Conservation (phyloP, 2,888 invertebrate genomes). For the Tolmerus cingulatus region DNA sequence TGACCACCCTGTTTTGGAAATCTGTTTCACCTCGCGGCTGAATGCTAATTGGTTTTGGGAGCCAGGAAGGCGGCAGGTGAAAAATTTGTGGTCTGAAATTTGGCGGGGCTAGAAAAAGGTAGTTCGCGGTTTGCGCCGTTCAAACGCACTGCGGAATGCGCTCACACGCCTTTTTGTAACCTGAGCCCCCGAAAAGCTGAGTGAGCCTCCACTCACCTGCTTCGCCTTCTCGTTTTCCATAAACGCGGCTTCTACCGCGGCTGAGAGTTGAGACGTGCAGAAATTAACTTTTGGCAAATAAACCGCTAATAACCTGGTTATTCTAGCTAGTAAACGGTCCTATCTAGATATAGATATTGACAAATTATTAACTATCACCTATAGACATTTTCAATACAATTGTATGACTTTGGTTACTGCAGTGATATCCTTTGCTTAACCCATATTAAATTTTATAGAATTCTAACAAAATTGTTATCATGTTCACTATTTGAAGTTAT, state of each 20-base stretch:
- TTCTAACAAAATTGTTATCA: no score
- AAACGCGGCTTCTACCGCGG: background rate
- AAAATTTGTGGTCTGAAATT: background rate
- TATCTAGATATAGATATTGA: no score
- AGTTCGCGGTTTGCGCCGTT: background rate
- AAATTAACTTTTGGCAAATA: background rate
- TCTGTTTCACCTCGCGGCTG: conserved; percentile 12
- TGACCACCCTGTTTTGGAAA: background rate
- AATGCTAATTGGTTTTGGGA: background rate
- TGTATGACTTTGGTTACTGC: no score
- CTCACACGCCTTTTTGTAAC: background rate
- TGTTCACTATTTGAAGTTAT: no score
- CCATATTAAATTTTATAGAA: no score
- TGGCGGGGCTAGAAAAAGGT: background rate
- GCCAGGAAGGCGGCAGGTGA: background rate
- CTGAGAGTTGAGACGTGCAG: background rate
- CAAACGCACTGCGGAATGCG: background rate
- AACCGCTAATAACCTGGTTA: background rate
- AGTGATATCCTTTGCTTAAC: no score
- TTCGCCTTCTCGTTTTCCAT: background rate
- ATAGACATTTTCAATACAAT: no score
- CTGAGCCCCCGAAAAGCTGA: background rate
- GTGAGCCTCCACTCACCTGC: background rate
- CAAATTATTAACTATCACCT: no score
- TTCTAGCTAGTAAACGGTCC: no score